Percentiles rank a stretch among this genome's conserved stretches.
phyloP scores from a whole-genome alignment of 1,140 invertebrate genomes.

The Macrobrachium rosenbergii region DNA sequence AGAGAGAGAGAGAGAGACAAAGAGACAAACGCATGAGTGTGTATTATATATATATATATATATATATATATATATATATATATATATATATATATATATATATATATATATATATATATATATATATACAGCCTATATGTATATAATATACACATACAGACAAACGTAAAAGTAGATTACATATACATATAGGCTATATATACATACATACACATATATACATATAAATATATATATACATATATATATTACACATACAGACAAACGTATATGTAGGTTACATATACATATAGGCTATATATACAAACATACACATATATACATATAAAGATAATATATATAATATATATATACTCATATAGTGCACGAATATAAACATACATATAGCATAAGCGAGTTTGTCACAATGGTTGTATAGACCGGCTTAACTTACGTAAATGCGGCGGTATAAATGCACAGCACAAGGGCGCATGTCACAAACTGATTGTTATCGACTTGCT shows the following conservation, averaged over 20 bases:
- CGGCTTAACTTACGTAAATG: no score
- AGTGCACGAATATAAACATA: background rate
- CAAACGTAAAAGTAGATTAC: no score
- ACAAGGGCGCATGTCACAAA: no score
- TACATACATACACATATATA: background rate
- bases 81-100: conserved; percentile 5
- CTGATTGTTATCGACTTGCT: no score
- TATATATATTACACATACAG: background rate
- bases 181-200: conserved; percentile 13
- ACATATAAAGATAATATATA: background rate
- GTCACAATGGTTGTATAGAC: no score
- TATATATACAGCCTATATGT: background rate
- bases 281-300: background rate
- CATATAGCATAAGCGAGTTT: background rate
- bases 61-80: conserved; percentile 5
- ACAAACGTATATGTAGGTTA: no score
- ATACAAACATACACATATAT: background rate
- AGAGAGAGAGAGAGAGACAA: no score
- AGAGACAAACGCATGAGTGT: no score
- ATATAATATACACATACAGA: conserved; percentile 7
- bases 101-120: conserved; percentile 16
- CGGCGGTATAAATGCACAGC: no score
- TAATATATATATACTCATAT: background rate
- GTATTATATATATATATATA: conserved; percentile 16
- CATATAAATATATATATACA: background rate